Percentiles rank a stretch among this genome's conserved stretches.
These are phyloP conservation scores for Drosophila meridionalis DNA, from an alignment of 2,888 invertebrate genomes.

Conservation along the genomic window DNA sequence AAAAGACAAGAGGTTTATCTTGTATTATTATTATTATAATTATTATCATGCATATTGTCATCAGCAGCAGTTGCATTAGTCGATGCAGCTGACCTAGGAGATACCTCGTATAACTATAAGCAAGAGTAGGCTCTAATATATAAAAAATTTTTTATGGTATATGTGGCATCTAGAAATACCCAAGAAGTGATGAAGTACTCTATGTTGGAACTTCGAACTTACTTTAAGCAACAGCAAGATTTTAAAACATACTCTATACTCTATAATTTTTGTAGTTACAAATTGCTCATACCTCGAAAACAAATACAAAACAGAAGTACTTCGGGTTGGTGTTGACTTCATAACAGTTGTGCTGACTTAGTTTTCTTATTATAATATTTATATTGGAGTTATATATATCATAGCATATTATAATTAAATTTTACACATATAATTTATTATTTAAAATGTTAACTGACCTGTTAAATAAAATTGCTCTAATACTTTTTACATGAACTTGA, in stretches of 20 bases:
- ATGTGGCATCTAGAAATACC: too few species aligned
- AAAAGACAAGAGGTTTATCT: slow-evolving; percentile 19
- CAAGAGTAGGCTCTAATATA: background rate
- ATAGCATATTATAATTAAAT: background rate
- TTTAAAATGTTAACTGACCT: too few species aligned
- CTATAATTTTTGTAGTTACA: background rate
- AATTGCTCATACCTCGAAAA: background rate
- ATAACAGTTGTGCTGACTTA: background rate
- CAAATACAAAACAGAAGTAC: background rate
- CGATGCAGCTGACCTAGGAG: background rate
- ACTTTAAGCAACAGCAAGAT: too few species aligned
- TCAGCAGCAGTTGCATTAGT: background rate
- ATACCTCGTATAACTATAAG: slow-evolving; percentile 10
- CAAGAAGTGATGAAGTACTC: too few species aligned
- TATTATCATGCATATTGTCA: background rate
- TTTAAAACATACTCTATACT: too few species aligned
- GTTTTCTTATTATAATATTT: background rate
- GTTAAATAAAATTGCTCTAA: too few species aligned
- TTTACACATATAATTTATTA: background rate
- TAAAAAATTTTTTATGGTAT: too few species aligned
- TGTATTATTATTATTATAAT: too few species aligned
- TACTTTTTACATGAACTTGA: too few species aligned
- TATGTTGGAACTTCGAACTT: too few species aligned
- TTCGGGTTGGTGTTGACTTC: background rate
- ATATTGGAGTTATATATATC: background rate